Conservation (phyloP, 2,888 invertebrate species). For the Eubasilissa splendida region DNA sequence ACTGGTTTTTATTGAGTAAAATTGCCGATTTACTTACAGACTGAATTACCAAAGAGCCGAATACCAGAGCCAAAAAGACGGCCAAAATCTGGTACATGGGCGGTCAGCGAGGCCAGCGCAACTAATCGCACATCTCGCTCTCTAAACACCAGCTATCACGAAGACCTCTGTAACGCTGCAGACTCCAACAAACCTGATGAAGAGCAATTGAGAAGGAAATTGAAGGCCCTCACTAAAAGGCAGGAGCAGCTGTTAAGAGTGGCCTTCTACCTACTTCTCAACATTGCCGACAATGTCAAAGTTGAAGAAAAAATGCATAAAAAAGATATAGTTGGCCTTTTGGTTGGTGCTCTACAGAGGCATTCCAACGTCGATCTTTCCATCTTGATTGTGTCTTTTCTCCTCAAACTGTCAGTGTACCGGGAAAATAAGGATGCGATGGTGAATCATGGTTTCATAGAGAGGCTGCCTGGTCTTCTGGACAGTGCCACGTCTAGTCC, state of each 20-base stretch:
- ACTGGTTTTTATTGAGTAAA: too few species aligned
- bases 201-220: conserved; percentile 84
- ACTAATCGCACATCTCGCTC: conserved; percentile 73
- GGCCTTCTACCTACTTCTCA: conserved; percentile 92
- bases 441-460: conserved; percentile 85
- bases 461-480: conserved; percentile 87
- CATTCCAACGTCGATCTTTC: conserved; percentile 89
- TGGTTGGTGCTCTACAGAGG: conserved; percentile 91
- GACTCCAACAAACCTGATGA: conserved; percentile 76
- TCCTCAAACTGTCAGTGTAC: conserved; percentile 95
- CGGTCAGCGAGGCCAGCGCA: conserved; percentile 70
- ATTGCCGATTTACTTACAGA: conserved; percentile 64
- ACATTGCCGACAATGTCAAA: conserved; percentile 95
- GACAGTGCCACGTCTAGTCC: conserved; percentile 75
- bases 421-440: conserved; percentile 95
- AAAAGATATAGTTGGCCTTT: conserved; percentile 89
- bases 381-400: conserved; percentile 91
- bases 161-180: conserved; percentile 74
- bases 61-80: conserved; percentile 82
- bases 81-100: conserved; percentile 85
- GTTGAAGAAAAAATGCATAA: conserved; percentile 98
- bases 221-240: conserved; percentile 88
- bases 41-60: conserved; percentile 78
- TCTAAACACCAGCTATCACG: conserved; percentile 80
- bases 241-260: conserved; percentile 94